Evolutionary conservation across 1,140 invertebrate species (phyloP).

Genomic region (Melanaphis sacchari): DNA sequence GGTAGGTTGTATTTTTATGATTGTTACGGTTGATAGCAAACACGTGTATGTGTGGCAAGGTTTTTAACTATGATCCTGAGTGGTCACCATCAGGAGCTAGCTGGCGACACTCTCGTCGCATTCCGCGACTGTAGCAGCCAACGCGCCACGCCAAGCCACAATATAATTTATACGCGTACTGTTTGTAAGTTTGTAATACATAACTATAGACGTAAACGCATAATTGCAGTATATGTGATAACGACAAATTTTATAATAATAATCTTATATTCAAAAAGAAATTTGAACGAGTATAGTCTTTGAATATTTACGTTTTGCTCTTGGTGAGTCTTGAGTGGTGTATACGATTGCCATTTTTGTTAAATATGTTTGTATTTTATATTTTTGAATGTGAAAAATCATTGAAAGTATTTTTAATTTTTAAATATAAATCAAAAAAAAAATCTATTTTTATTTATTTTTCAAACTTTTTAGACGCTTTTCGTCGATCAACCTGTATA

Average conservation of each 20-base stretch:
- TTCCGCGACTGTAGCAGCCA: no score
- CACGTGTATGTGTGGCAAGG: no score
- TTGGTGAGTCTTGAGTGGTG: neutral
- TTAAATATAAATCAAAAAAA: neutral
- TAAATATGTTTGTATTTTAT: neutral
- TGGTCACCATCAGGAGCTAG: no score
- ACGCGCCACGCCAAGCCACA: no score
- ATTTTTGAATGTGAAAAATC: neutral
- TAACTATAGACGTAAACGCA: neutral
- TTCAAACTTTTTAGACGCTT: neutral
- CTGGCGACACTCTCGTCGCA: no score
- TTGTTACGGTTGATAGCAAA: no score
- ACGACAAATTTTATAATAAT: neutral
- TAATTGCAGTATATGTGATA: neutral
- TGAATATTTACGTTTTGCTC: neutral
- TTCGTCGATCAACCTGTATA: neutral
- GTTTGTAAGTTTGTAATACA: neutral
- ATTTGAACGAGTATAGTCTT: neutral
- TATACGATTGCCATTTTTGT: neutral
- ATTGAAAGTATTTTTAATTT: neutral
- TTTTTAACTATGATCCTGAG: no score
- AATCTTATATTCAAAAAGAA: neutral
- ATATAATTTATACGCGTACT: neutral
- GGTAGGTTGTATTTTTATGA: no score
- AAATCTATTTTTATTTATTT: neutral